These are phyloP conservation scores for Anolis sagrei DNA, from an alignment of 2,113 vertebrate species.

Conservation along the genomic window DNA sequence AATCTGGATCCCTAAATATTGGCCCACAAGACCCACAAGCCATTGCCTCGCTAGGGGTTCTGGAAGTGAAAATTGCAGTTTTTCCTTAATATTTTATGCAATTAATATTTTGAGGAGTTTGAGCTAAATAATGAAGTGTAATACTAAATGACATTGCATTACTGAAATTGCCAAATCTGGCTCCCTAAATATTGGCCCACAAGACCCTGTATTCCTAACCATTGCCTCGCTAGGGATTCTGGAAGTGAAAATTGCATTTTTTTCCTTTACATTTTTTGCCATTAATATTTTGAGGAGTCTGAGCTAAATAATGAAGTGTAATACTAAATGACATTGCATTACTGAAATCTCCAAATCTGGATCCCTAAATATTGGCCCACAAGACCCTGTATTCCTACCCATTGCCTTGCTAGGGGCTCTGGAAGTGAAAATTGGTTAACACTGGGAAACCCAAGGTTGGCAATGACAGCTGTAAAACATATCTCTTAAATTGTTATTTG, in stretches of 20 bases:
- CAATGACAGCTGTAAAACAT: neutral
- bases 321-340: neutral
- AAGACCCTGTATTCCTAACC: neutral
- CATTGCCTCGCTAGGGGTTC: neutral
- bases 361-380: neutral
- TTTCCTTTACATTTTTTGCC: neutral
- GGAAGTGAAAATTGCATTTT: too few species aligned
- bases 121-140: neutral
- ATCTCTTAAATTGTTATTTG: too few species aligned
- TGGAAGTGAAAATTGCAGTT: neutral
- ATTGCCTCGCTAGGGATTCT: neutral
- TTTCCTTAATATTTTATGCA: neutral
- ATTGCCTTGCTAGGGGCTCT: neutral
- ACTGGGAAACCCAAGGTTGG: neutral
- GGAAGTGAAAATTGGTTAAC: too few species aligned
- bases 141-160: neutral
- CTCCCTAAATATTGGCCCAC: neutral
- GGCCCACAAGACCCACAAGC: neutral
- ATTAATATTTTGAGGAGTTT: slow-evolving; percentile 4
- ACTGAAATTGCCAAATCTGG: neutral
- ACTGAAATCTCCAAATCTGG: neutral
- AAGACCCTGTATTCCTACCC: neutral
- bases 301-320: neutral
- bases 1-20: neutral
- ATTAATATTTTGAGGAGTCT: slow-evolving; percentile 6